Evolutionary conservation across 2,888 invertebrate genomes (phyloP), one percentile per base, ranked within the genome.

Genomic region (Chymomyza amoena): DNA sequence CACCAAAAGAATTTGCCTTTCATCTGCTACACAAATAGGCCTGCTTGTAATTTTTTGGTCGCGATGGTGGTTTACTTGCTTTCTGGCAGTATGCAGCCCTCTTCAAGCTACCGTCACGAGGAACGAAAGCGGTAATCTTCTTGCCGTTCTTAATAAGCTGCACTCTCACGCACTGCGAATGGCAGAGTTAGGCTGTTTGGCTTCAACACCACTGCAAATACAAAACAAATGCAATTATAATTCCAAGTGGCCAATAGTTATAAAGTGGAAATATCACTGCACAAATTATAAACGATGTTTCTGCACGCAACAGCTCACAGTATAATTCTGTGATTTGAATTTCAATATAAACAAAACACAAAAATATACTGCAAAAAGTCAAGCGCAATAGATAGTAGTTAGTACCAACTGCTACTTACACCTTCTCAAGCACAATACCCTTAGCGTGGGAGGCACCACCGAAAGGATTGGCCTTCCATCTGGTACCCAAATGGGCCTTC

Each of bases 391-490:
- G 54, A 83, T 84, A 90, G 85, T 3, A 25, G 6, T 9, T 7
- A 6, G 9, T 7, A 32, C 7, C 32, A 32, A 32, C 7, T 7
- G n/a, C 87, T 90, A 95, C 97, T 95, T 95, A 99, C 99, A 99
- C 98, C 96, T 99, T 99, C 94, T 99, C 99, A 84, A 99, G 94
- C 83, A 99, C 99, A 92, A 99, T 99, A 93, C 99, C 99, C 93
- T 99, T 99, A 77, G 99, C 99, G 93, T 99, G 99, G 88, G 99
- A 99, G 89, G 99, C 99, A 89, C 99, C 99, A 92, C 98, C 99
- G 93, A 99, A 99, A 89, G 99, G 99, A 94, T 99, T 99, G 89
- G 99, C 98, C 96, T 99, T 99, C 99, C 99, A 99, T 90, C 99
- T 95, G 69, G 99, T 99, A 79, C 99, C 99, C 94, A 99, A 96